These are phyloP conservation scores for Fissipunctia ypsillon DNA, from an alignment of 2,888 invertebrate genomes.

Conservation along the genomic window DNA sequence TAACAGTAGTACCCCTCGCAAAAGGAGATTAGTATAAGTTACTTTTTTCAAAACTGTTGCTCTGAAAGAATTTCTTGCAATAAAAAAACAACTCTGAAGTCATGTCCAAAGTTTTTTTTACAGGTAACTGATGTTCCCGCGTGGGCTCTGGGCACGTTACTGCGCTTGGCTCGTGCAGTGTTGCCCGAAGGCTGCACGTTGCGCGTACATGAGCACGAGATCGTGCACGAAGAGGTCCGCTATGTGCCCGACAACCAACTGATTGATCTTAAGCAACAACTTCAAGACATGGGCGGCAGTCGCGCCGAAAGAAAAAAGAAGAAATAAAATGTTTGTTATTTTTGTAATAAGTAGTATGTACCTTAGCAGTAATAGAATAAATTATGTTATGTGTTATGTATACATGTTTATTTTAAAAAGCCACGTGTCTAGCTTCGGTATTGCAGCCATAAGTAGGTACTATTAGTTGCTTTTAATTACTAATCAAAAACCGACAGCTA, in stretches of 20 bases:
- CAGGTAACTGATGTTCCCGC: constrained; percentile 92
- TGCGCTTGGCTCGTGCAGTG: constrained; percentile 93
- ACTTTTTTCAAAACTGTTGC: no score
- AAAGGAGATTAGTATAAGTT: neutral
- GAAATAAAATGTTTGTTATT: constrained; percentile 62
- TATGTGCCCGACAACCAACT: constrained; percentile 97
- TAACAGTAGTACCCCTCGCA: neutral
- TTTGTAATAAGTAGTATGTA: constrained; percentile 23
- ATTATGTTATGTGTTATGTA: constrained; percentile 25
- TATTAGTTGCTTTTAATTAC: neutral
- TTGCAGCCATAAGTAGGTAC: neutral
- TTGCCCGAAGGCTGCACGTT: constrained; percentile 95
- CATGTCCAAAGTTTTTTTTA: neutral
- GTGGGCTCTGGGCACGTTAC: constrained; percentile 92
- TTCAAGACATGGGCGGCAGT: constrained; percentile 92
- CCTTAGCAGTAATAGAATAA: constrained; percentile 50
- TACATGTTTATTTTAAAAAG: neutral
- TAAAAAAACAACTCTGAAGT: neutral
- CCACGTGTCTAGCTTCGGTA: neutral
- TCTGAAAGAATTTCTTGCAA: neutral
- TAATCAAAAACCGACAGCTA: neutral
- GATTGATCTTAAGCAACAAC: constrained; percentile 93
- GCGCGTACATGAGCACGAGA: constrained; percentile 92
- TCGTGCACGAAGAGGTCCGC: constrained; percentile 92
- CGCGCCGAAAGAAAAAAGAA: constrained; percentile 84